phyloP scores from a whole-genome alignment of 2,888 invertebrate species.

The Drosophila recens region DNA sequence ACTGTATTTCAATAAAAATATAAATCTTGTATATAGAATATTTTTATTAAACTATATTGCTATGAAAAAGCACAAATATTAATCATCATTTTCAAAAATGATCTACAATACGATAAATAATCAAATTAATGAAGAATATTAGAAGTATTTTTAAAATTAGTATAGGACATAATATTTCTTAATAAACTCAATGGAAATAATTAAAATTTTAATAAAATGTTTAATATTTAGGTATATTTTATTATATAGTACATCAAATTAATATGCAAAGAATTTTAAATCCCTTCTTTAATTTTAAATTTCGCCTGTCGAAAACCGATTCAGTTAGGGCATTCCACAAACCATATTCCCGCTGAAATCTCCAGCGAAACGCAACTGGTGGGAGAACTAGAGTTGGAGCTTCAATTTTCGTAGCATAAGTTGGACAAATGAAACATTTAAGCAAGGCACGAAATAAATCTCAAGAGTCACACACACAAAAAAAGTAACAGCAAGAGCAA shows the following conservation, averaged over 20 bases:
- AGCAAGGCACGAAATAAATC: conserved; percentile 60
- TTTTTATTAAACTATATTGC: too few species aligned
- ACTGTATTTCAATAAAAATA: background rate
- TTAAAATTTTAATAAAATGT: too few species aligned
- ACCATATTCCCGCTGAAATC: conserved; percentile 14
- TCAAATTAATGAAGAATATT: too few species aligned
- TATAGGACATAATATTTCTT: too few species aligned
- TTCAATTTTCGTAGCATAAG: conserved; percentile 43
- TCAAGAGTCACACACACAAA: conserved; percentile 53
- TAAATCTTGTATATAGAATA: too few species aligned
- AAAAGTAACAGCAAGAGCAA: conserved; percentile 20
- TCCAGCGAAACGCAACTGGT: conserved; percentile 19
- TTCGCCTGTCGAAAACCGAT: background rate
- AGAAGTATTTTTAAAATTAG: too few species aligned
- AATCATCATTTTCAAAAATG: too few species aligned
- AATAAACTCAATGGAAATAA: too few species aligned
- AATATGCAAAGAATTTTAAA: background rate
- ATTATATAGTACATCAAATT: background rate
- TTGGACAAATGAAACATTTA: conserved; percentile 58
- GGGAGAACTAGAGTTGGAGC: conserved; percentile 14
- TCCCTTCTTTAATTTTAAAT: too few species aligned
- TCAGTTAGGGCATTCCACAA: conserved; percentile 33
- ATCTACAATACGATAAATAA: too few species aligned
- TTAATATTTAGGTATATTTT: background rate
- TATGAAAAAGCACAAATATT: too few species aligned